Evolutionary conservation across 2,797 vertebrate species (phyloP).

Genomic region (Steatocranus sp.): DNA sequence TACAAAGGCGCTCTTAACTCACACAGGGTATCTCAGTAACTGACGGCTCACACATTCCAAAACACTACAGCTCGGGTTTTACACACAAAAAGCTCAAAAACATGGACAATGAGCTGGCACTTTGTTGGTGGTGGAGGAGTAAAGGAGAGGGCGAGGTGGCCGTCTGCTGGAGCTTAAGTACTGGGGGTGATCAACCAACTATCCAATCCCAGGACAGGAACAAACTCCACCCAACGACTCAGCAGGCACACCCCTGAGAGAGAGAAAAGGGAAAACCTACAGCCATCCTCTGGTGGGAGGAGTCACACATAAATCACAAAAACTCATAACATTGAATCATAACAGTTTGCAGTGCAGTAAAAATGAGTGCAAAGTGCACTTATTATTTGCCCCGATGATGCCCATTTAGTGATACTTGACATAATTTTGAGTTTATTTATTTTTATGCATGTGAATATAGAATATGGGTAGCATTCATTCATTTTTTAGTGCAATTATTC

Average conservation of each 20-base stretch:
- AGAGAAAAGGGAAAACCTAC: rapidly evolving
- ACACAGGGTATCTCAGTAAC: background rate
- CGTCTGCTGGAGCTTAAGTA: background rate
- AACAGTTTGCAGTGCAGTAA: background rate
- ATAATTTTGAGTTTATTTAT: background rate
- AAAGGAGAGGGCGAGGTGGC: rapidly evolving
- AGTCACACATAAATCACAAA: background rate
- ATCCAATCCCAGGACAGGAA: background rate
- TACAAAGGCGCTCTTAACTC: background rate
- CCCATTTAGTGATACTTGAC: background rate
- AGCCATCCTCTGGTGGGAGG: background rate
- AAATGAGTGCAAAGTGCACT: rapidly evolving
- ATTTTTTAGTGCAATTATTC: background rate
- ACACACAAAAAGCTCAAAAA: background rate
- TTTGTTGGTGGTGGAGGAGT: background rate
- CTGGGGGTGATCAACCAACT: background rate
- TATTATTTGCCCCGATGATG: rapidly evolving
- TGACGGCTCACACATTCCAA: background rate
- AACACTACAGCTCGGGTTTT: rapidly evolving
- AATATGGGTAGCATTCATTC: background rate
- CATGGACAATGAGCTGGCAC: background rate
- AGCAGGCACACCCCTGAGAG: background rate
- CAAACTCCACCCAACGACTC: background rate
- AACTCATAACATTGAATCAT: background rate
- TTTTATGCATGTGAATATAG: background rate